Evolutionary conservation across 2,113 vertebrate species (phyloP).

Genomic region (Egretta garzetta): DNA sequence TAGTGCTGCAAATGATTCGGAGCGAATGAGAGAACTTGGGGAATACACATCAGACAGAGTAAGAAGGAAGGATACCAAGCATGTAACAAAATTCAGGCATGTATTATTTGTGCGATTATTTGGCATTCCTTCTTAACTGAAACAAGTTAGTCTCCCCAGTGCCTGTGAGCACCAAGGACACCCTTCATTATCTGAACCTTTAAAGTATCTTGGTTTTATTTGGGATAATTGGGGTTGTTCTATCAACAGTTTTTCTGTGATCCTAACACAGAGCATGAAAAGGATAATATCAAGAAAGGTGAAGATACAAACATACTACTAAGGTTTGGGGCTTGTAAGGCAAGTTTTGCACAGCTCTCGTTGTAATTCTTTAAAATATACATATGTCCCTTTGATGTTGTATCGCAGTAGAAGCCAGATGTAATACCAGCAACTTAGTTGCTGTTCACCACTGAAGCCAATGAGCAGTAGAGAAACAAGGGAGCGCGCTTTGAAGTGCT

Average conservation of each 20-base stretch:
- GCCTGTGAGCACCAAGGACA: neutral
- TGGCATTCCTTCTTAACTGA: constrained; percentile 22
- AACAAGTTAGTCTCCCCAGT: neutral
- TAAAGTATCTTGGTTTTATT: neutral
- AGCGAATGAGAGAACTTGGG: neutral
- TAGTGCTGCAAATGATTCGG: neutral
- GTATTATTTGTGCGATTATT: constrained; percentile 24
- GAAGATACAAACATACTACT: neutral
- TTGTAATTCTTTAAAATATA: constrained; percentile 61
- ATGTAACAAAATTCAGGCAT: neutral
- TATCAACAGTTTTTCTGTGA: constrained; percentile 15
- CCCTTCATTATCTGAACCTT: neutral
- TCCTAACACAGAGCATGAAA: neutral
- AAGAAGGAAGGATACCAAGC: constrained; percentile 6
- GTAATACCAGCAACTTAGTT: neutral
- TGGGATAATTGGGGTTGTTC: constrained; percentile 33
- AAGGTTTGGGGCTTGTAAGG: constrained; percentile 31
- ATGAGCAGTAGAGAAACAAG: neutral
- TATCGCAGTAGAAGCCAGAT: neutral
- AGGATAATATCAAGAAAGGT: constrained; percentile 1
- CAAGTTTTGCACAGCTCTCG: neutral
- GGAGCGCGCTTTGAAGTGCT: constrained; percentile 51
- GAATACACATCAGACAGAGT: neutral
- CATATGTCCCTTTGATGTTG: constrained; percentile 60
- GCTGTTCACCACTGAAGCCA: constrained; percentile 35